Base-by-base conservation (phyloP, 53 echinoderm and acorn worm genomes). In the Pentamera pediparva region DNA sequence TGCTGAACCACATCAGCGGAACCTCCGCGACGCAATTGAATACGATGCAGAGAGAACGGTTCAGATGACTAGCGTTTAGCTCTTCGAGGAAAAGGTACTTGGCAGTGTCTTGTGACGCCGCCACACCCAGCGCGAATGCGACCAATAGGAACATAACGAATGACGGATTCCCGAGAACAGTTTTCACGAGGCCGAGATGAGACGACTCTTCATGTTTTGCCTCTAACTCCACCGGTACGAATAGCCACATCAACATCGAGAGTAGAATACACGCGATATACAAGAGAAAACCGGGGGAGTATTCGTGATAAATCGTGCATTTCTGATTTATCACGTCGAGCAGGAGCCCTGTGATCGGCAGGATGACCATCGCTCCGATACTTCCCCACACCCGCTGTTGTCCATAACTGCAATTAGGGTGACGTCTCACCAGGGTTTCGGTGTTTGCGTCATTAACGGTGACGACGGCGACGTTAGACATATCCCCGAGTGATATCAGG, bases 41-140 rank as follows among this genome's bases (percentile, higher is more conserved):
- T 1, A 60, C 60, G 13, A 60, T 60, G 33, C 60, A 60, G 4
- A 60, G 33, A n/a, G 60, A 60, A 28, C 60, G 60, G 33, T 60
- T 60, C 3, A 60, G 33, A 34, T 60, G 60, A 31, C 32, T 60
- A 6, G 34, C 60, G 19, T 17, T 34, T 31, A 60, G 60, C 18
- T 60, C 60, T 28, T 21, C 60, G n/a, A 60, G 60, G 29, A 60
- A 31, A 6, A 60, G 60, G 33, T 60, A 60, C 32, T 60, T 60
- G 18, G 33, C 30, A 12, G 30, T 60, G 32, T 60, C 60, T 12
- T 60, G 60, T 12, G 60, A 6, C 17, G 60, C n/a, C 60, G 60
- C 33, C 60, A 32, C 17, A 60, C 60, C 60, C 30, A 60, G 2
- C 8, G 33, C 60, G 33, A 60, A 60, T 3, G 60, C 60, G n/a